Base-by-base conservation (phyloP, 2,797 vertebrate genomes). In the Sebastes itinus region DNA sequence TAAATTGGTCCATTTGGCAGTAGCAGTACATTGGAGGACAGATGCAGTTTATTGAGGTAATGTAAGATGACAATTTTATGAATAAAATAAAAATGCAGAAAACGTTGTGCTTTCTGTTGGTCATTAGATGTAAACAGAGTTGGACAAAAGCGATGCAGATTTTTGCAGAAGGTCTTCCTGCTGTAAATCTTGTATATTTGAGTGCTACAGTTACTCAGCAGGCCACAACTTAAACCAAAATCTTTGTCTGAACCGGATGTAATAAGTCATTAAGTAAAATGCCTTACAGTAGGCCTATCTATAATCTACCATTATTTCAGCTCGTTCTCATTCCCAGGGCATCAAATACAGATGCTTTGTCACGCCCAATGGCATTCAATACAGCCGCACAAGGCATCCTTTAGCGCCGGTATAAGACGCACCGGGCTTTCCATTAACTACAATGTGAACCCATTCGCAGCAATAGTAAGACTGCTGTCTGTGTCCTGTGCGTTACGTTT, bases 211-310 rank as follows among this genome's bases (percentile, higher is more conserved):
- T 60, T 25, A 56, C 20, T 14, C 46, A 49, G 18, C 46, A 74
- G 55, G 25, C 5, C 66, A 13, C 7, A 64, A 59, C 38, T 52
- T 63, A 35, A 74, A 78, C 70, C 52, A 64, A 63, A 77, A 69
- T 82, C 32, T 72, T 52, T 46, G 27, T 62, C 60, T 75, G 55
- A 52, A 65, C 20, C 0, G 2, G 14, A 61, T 58, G 14, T 60
- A 63, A 23, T 35, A 20, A 7, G 20, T 32, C n/a, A 30, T 32
- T 52, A 18, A 30, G 23, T 68, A 8, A 14, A 22, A 22, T 62
- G 58, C 11, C 62, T 49, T 62, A 46, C 6, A 38, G 12, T 22
- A 25, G 22, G n/a, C 22, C 22, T 63, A 32, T 49, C 27, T 23
- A 6, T 54, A 58, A 35, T 69, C 3, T 38, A 11, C 2, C 12